Conservation (phyloP, 2,113 vertebrate species). For the Hyperopisus bebe region DNA sequence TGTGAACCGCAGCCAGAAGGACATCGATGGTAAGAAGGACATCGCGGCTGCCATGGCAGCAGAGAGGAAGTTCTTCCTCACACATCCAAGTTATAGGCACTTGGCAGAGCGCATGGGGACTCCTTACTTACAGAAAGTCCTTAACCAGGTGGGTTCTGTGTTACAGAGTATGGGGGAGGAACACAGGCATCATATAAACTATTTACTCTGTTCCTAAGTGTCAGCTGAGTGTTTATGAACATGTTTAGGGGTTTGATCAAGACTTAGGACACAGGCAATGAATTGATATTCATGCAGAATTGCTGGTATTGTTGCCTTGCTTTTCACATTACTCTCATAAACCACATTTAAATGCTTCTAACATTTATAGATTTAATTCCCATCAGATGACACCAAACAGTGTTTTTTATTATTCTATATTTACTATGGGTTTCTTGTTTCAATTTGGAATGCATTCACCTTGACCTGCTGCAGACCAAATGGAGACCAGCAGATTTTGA, state of each 20-base stretch:
- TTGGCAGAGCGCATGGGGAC: conserved; percentile 95
- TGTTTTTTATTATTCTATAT: not conserved
- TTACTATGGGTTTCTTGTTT: not conserved
- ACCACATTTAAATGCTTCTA: not conserved
- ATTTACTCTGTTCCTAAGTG: not conserved
- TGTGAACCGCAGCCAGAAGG: conserved; percentile 91
- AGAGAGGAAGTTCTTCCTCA: conserved; percentile 91
- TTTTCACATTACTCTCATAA: not conserved
- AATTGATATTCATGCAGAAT: not conserved
- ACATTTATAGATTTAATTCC: not conserved
- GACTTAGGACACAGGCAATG: not conserved
- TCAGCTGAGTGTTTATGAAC: not conserved
- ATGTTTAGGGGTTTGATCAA: not conserved
- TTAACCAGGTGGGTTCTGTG: conserved; percentile 75
- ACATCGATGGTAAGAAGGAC: conserved; percentile 92
- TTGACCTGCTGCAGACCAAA: not conserved
- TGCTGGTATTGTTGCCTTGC: not conserved
- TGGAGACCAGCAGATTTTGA: not conserved
- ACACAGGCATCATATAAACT: not conserved
- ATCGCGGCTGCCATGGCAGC: conserved; percentile 82
- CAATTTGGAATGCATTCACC: not conserved
- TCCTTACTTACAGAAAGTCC: conserved; percentile 79
- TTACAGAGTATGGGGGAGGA: not conserved
- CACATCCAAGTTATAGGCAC: conserved; percentile 84
- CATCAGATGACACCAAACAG: not conserved